These are phyloP conservation scores for Drosophila mulleri DNA, from an alignment of 2,888 invertebrate genomes.

Conservation along the genomic window DNA sequence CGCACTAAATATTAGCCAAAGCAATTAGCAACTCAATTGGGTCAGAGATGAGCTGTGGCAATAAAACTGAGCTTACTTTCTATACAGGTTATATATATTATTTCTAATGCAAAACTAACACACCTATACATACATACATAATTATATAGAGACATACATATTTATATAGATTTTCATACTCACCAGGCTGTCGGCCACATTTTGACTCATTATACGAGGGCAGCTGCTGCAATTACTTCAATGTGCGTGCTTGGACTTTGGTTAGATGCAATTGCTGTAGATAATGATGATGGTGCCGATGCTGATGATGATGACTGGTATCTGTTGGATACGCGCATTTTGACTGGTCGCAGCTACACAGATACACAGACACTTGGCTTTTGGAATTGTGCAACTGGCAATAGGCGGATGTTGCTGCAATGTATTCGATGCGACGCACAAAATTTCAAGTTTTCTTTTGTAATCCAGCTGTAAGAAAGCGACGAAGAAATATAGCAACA, in stretches of 20 bases:
- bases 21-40: conserved; percentile 47
- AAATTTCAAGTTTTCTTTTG: conserved; percentile 74
- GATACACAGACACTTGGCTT: conserved; percentile 28
- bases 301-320: conserved; percentile 62
- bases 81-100: conserved; percentile 54
- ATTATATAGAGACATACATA: too few relatives aligned
- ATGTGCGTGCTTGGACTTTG: conserved; percentile 72
- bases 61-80: conserved; percentile 44
- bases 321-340: conserved; percentile 71
- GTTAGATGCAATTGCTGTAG: conserved; percentile 66
- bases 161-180: conserved; percentile 52
- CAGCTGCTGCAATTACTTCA: conserved; percentile 74
- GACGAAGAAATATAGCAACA: conserved; percentile 37
- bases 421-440: conserved; percentile 53
- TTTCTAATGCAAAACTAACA: conserved; percentile 32
- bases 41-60: conserved; percentile 13
- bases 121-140: conserved; percentile 2
- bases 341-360: conserved; percentile 56
- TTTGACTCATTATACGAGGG: conserved; percentile 84
- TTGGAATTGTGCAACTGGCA: conserved; percentile 63
- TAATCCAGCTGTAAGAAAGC: conserved; percentile 70
- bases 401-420: conserved; percentile 71
- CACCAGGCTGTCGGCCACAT: conserved; percentile 85
- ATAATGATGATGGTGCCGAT: conserved; percentile 14
- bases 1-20: conserved; percentile 35